phyloP scores from a whole-genome alignment of 37 sponge, comb jelly and placozoan species.

The Cladorhizidae sp. region DNA sequence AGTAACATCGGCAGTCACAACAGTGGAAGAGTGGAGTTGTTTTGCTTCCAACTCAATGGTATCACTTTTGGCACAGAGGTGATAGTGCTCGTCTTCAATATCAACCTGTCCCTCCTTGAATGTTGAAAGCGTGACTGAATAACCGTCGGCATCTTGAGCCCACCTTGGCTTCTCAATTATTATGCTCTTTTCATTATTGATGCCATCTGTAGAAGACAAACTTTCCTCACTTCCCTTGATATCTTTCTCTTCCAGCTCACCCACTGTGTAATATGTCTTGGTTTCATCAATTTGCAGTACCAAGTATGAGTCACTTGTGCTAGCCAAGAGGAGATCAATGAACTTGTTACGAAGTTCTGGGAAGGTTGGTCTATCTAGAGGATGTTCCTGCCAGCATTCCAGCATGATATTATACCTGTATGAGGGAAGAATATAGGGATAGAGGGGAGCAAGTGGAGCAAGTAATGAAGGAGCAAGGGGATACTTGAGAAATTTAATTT shows the following conservation, averaged over 20 bases:
- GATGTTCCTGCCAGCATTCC: conserved; percentile 56
- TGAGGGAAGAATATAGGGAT: not conserved
- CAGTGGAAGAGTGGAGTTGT: no score
- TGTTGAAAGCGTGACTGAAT: not conserved
- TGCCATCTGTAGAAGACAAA: not conserved
- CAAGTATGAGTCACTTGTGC: conserved; percentile 27
- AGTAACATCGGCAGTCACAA: no score
- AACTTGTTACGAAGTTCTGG: conserved; percentile 36
- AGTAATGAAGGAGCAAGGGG: no score
- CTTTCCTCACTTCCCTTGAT: not conserved
- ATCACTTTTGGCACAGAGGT: not conserved
- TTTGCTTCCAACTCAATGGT: not conserved
- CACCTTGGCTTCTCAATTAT: conserved; percentile 13
- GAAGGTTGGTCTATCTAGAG: conserved; percentile 43
- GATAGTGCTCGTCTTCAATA: conserved; percentile 4
- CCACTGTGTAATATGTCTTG: conserved; percentile 35
- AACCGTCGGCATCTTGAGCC: not conserved
- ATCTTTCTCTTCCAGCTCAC: conserved; percentile 11
- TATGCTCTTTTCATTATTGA: conserved; percentile 3
- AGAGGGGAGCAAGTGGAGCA: not conserved
- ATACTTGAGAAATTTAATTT: not conserved
- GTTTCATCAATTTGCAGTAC: conserved; percentile 39
- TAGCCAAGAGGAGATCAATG: conserved; percentile 6
- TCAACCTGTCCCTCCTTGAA: not conserved
- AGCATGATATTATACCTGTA: conserved; percentile 67